Conservation (phyloP, 2,797 vertebrate species). For the Sebastolobus altivelis region DNA sequence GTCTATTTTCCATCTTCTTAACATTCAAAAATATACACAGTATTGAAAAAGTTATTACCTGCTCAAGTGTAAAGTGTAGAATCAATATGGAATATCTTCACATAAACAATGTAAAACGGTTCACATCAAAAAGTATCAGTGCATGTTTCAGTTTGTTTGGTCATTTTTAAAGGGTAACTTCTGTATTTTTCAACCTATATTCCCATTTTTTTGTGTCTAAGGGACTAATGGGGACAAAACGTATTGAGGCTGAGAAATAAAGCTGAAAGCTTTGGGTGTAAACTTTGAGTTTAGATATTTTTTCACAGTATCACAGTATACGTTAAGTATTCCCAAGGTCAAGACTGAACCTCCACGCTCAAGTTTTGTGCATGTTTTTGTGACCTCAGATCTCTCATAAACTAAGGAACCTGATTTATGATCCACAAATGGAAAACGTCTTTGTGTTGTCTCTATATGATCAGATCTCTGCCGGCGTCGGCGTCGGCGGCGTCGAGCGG, state of each 20-base stretch:
- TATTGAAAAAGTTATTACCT: neutral
- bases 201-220: too few relatives aligned
- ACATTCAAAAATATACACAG: neutral
- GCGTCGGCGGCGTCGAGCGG: slow-evolving; percentile 79
- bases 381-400: neutral
- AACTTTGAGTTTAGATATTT: too few relatives aligned
- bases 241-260: too few relatives aligned
- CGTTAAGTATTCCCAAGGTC: neutral
- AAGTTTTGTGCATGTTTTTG: neutral
- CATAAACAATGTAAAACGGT: neutral
- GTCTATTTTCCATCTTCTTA: neutral
- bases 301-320: too few relatives aligned
- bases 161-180: too few relatives aligned
- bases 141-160: too few relatives aligned
- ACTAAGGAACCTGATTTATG: neutral
- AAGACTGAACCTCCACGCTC: neutral
- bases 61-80: neutral
- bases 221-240: too few relatives aligned
- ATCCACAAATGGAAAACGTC: neutral
- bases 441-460: neutral
- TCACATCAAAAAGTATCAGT: neutral
- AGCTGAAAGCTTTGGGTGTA: too few relatives aligned
- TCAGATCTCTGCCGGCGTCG: slow-evolving; percentile 73
- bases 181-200: too few relatives aligned
- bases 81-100: neutral